Percentiles rank a stretch among this genome's conserved stretches.
Evolutionary conservation across 1,140 invertebrate species (phyloP).

Genomic region (Sycobia sp.): DNA sequence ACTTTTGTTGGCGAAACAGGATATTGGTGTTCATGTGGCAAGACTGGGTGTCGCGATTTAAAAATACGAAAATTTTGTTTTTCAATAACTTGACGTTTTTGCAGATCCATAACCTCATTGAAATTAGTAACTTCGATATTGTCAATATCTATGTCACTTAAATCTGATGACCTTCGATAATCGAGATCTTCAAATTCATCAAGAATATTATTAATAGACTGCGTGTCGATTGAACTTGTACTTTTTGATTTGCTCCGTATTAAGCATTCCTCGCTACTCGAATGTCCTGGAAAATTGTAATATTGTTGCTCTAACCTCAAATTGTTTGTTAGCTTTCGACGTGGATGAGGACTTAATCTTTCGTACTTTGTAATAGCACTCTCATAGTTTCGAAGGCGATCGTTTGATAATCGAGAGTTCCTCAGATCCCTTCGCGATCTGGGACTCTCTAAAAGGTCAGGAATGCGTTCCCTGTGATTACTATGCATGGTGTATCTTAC

Average conservation of each 20-base stretch:
- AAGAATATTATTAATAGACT: slow-evolving; percentile 52
- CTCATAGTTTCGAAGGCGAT: slow-evolving; percentile 22
- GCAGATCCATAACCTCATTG: slow-evolving; percentile 41
- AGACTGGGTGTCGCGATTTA: background rate
- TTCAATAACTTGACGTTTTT: slow-evolving; percentile 24
- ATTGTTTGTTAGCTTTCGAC: background rate
- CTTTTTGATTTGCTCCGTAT: slow-evolving; percentile 48
- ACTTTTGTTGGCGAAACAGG: slow-evolving; percentile 36
- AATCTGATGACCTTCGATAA: slow-evolving; percentile 44
- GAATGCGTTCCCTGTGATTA: slow-evolving; percentile 14
- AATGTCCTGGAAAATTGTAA: slow-evolving; percentile 36
- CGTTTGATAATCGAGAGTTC: slow-evolving; percentile 15
- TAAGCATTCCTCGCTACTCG: slow-evolving; percentile 49
- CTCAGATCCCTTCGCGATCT: background rate
- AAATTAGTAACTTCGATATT: slow-evolving; percentile 43
- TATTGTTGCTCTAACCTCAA: slow-evolving; percentile 34
- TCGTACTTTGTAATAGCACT: slow-evolving; percentile 35
- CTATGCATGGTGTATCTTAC: slow-evolving; percentile 1
- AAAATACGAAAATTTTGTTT: background rate
- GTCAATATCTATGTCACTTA: slow-evolving; percentile 38
- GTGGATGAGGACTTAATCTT: slow-evolving; percentile 21
- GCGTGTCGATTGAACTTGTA: slow-evolving; percentile 50
- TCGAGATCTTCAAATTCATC: slow-evolving; percentile 51
- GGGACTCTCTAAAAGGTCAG: slow-evolving; percentile 21
- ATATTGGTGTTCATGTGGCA: background rate